These are phyloP conservation scores for Typhlomys cinereus DNA, from an alignment of 2,113 vertebrate genomes.

Conservation along the genomic window DNA sequence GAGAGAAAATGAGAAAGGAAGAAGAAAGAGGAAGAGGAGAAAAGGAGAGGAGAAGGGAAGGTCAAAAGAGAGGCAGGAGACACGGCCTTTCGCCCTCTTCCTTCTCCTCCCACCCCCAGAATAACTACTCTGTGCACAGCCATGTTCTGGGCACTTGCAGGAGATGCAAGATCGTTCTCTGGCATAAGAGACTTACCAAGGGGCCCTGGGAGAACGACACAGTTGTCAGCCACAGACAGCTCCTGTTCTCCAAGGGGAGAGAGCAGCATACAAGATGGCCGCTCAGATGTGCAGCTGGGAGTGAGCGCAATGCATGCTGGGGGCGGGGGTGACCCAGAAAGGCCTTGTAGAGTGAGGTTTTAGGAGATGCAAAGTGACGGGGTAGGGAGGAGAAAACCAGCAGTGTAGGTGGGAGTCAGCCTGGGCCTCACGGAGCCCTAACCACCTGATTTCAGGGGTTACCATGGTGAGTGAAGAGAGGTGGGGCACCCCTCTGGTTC, in stretches of 20 bases:
- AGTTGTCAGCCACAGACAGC: neutral
- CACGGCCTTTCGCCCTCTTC: neutral
- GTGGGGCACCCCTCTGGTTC: too few species aligned
- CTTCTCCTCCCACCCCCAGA: neutral
- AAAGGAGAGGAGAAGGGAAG: neutral
- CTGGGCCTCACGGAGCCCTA: neutral
- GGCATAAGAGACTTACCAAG: neutral
- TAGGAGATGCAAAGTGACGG: too few species aligned
- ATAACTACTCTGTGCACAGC: neutral
- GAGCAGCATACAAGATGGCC: too few species aligned
- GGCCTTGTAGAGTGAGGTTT: too few species aligned
- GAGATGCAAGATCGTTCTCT: neutral
- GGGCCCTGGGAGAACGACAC: neutral
- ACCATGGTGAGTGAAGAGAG: too few species aligned
- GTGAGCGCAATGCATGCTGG: too few species aligned
- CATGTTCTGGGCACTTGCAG: neutral
- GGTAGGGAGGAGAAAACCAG: neutral
- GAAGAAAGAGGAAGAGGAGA: neutral
- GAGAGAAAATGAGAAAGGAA: neutral
- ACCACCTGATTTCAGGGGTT: neutral
- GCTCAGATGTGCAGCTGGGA: too few species aligned
- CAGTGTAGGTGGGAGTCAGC: neutral
- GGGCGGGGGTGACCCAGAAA: too few species aligned
- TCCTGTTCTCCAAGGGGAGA: too few species aligned
- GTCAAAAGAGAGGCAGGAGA: too few species aligned